Evolutionary conservation across 2,888 invertebrate genomes (phyloP).

Genomic region (Leucophenga montana): DNA sequence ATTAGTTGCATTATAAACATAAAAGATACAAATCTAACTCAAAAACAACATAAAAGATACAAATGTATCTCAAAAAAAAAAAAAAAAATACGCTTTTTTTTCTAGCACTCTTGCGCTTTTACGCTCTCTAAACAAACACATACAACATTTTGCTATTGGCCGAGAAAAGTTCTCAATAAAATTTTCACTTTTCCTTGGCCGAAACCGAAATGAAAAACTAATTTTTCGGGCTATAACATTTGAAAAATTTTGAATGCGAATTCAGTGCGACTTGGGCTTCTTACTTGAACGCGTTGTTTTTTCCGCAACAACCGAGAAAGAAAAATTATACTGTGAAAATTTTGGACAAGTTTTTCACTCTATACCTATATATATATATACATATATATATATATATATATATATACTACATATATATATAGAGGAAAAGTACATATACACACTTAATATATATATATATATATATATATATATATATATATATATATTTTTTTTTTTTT

Average conservation of each 20-base stretch:
- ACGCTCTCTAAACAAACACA: neutral
- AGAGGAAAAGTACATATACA: conserved; percentile 42
- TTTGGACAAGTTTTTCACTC: neutral
- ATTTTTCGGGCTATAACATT: conserved; percentile 39
- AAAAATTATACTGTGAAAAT: neutral
- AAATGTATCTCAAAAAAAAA: neutral
- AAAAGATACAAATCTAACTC: no score
- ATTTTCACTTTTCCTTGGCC: conserved; percentile 17
- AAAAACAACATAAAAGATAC: neutral
- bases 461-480: conserved; percentile 45
- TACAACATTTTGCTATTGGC: neutral
- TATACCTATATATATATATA: conserved; percentile 40
- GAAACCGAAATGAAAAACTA: conserved; percentile 12
- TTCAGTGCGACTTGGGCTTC: conserved; percentile 74
- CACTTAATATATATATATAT: conserved; percentile 42
- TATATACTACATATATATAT: no score
- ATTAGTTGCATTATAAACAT: no score
- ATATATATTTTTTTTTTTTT: conserved; percentile 53
- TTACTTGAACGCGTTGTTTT: conserved; percentile 73
- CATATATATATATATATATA: no score
- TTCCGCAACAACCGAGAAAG: conserved; percentile 56
- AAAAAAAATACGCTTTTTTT: no score
- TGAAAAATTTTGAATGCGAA: conserved; percentile 63
- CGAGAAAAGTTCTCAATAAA: conserved; percentile 12
- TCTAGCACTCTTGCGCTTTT: conserved; percentile 1